phyloP scores from a whole-genome alignment of 2,888 invertebrate genomes.

The Spisula solida region DNA sequence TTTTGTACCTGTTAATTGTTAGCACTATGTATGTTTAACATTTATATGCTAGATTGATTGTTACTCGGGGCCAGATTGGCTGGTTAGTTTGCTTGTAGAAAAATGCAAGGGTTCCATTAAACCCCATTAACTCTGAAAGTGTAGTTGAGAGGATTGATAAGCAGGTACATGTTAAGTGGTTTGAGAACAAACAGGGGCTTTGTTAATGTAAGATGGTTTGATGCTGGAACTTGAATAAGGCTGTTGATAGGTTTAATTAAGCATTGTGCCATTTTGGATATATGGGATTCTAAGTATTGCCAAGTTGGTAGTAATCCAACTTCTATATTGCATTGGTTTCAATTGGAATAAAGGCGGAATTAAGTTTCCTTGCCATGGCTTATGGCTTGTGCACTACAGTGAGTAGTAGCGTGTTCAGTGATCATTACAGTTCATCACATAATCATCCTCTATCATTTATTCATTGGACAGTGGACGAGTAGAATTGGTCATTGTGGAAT shows the following conservation, averaged over 20 bases:
- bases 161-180: slow-evolving; percentile 13
- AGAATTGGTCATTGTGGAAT: slow-evolving; percentile 21
- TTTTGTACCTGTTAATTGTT: neutral
- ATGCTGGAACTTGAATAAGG: neutral
- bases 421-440: slow-evolving; percentile 14
- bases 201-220: neutral
- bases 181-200: slow-evolving; percentile 25
- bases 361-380: neutral
- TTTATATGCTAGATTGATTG: neutral
- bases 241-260: neutral
- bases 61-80: neutral
- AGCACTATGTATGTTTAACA: neutral
- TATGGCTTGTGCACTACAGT: neutral
- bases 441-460: neutral
- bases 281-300: neutral
- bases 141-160: slow-evolving; percentile 40
- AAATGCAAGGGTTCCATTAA: slow-evolving; percentile 22
- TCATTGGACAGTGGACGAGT: neutral
- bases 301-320: neutral
- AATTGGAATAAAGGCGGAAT: neutral
- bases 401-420: neutral
- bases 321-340: neutral
- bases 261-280: neutral
- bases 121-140: slow-evolving; percentile 59
- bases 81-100: neutral